These are phyloP conservation scores for Pteromalus puparum DNA, from an alignment of 1,140 invertebrate genomes.

Conservation along the genomic window DNA sequence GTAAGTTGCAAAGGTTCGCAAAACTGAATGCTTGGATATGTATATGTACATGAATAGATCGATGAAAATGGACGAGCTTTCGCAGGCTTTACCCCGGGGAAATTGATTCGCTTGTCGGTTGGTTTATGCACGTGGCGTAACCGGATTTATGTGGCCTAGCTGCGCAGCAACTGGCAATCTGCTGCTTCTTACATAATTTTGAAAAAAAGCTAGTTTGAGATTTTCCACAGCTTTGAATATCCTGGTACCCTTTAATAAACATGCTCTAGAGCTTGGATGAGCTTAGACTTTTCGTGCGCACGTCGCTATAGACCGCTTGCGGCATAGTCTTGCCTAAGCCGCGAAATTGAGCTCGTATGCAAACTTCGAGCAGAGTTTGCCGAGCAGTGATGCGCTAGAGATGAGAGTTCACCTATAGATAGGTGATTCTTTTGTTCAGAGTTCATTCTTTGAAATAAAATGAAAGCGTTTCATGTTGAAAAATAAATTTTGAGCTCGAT, in stretches of 20 bases:
- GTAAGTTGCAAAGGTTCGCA: not conserved
- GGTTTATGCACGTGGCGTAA: conserved; percentile 2
- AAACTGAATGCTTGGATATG: not conserved
- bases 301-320: not conserved
- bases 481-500: too few relatives aligned
- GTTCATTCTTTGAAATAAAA: not conserved
- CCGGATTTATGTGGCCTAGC: conserved; percentile 12
- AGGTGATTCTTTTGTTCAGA: not conserved
- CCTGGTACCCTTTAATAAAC: too few relatives aligned
- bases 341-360: not conserved
- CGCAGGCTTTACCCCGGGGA: conserved; percentile 9
- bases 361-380: not conserved
- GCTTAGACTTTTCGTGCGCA: too few relatives aligned
- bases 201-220: not conserved
- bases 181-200: not conserved
- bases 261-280: too few relatives aligned
- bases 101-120: conserved; percentile 2
- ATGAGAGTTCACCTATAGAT: not conserved
- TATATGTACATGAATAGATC: not conserved
- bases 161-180: not conserved
- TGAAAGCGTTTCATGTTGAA: too few relatives aligned
- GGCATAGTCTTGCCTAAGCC: not conserved
- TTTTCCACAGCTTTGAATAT: not conserved
- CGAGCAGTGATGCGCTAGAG: not conserved
- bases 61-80: conserved; percentile 27